Evolutionary conservation across 2,113 vertebrate species (phyloP), one percentile per base, ranked within the genome.

Genomic region (Pedionomus torquatus): DNA sequence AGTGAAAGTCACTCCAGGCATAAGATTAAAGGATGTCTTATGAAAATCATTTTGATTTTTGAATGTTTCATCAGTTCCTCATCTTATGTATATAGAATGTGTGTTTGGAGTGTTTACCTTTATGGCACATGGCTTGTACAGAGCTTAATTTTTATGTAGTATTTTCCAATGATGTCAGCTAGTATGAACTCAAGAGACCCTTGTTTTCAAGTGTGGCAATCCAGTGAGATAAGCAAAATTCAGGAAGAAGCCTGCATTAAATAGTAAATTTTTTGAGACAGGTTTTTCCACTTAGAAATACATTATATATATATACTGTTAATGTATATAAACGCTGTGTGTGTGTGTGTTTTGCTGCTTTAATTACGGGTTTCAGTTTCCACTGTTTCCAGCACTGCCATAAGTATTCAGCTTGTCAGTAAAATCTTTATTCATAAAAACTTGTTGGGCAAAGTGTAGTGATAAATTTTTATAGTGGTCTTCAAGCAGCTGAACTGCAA

Each of bases 401-500:
- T 94, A 95, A 92, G n/a, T 54, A 93, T 87, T 91, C 70, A 92
- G 33, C 85, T 95, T 94, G 57, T 94, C 89, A 92, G 43, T 95
- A 95, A 94, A 83, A 94, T 87, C 58, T 97, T 95, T 94, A 84
- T 94, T 91, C 91, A 39, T 69, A 88, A 96, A 93, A 97, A 94
- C 75, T 55, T 41, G 6, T 74, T 55, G 49, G 70, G 43, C 23
- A 96, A 95, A 91, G 44, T 49, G 49, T 52, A 83, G 26, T 60
- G 55, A 90, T 96, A 24, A 31, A 93, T 94, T 96, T 94, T 96
- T 93, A 84, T 90, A 78, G 84, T 46, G 63, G 69, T 88, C 26
- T 95, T 83, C 79, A 94, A 90, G 80, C 91, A 95, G 85, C 89
- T 97, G 95, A 97, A 95, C 90, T 93, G 65, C 58, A 96, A 60